Percentiles rank a stretch among this genome's conserved stretches.
These are phyloP conservation scores for Synergus gifuensis DNA, from an alignment of 2,888 invertebrate genomes.

Conservation along the genomic window DNA sequence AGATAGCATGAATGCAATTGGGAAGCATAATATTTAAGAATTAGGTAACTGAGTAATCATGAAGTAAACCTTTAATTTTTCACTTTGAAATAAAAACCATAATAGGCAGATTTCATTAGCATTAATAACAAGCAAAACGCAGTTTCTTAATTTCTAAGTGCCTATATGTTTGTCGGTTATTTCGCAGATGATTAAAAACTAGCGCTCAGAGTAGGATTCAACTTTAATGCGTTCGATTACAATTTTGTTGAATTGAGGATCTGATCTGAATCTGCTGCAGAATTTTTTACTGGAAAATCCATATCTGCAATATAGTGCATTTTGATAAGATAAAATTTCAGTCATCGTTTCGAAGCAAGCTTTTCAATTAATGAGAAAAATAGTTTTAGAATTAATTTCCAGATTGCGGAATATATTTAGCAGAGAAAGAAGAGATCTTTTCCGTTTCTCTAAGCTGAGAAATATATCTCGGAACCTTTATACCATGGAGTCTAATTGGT, in stretches of 20 bases:
- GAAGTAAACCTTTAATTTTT: not conserved
- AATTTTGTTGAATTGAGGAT: not conserved
- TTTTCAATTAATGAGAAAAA: not conserved
- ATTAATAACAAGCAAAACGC: not conserved
- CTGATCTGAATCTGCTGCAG: not conserved
- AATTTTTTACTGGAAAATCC: not conserved
- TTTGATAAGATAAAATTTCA: not conserved
- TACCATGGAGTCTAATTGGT: slow-evolving; percentile 17
- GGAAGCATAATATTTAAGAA: not conserved
- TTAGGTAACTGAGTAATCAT: not conserved
- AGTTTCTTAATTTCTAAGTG: not conserved
- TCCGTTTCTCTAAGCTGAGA: not conserved
- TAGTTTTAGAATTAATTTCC: not conserved
- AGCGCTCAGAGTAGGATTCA: not conserved
- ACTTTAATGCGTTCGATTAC: not conserved
- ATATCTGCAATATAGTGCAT: not conserved
- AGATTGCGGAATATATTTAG: not conserved
- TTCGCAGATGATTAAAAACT: not conserved
- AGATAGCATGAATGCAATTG: too few species aligned
- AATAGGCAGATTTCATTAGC: not conserved
- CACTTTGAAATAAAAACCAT: not conserved
- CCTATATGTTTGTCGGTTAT: not conserved
- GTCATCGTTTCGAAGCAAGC: not conserved
- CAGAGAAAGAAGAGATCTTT: not conserved
- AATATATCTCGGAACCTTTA: slow-evolving; percentile 17